Base-by-base conservation (phyloP, 2,113 vertebrate species). In the Onychorhynchus coronatus region DNA sequence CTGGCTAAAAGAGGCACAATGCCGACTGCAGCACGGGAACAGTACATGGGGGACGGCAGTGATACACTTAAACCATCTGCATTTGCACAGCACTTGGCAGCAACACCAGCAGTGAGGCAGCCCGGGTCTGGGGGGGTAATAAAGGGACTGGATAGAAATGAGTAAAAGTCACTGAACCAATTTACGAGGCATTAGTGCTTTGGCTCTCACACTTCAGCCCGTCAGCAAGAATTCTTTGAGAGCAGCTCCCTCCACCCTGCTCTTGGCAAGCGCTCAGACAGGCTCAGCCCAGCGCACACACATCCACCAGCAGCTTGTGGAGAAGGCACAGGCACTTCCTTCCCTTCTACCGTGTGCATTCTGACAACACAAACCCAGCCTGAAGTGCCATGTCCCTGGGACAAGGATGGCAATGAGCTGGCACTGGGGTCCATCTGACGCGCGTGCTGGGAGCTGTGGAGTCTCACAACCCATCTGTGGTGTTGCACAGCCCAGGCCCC, bases 91-190 rank as follows among this genome's bases (percentile, higher is more conserved):
- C 0, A 4, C n/a, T 94, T 96, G 95, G 96, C 95, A 95, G 95
- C 74, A 27, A 44, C 65, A 14, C 27, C 87, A 87, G 81, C 27
- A 37, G 46, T 50, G 42, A 72, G 55, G 76, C 91, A 91, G 79
- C 68, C 55, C 35, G 50, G 61, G 92, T 85, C 79, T 78, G 65
- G 68, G 77, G 73, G 19, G 65, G 25, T 72, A 52, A 78, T 91
- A 91, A 93, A 96, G 80, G 82, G 56, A 91, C 25, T 5, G 76
- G 68, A 92, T 71, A 93, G 56, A 94, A 96, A 96, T 96, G 88
- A 95, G 66, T 85, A 91, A 95, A 92, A 96, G 88, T 91, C 96
- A 96, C 88, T 92, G 93, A 96, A 88, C 79, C 96, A 89, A 91
- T 97, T 94, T 96, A 91, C 56, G 81, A 95, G 85, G 95, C 95